Conservation (phyloP, 2,113 vertebrate species). For the Piprites chloris region DNA sequence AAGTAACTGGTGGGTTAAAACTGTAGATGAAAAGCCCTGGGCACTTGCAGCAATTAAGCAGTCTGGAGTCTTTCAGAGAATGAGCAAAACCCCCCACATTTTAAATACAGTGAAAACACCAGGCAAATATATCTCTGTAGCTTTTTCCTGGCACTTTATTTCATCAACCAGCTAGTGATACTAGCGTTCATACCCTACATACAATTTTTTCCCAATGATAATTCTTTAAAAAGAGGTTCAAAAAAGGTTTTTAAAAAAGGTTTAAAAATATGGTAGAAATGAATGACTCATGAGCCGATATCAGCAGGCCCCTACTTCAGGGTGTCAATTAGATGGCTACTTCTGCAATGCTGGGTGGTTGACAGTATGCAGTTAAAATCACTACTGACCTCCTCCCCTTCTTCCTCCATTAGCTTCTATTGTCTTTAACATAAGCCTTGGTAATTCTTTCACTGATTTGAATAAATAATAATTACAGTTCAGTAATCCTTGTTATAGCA, state of each 20-base stretch:
- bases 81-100: not conserved
- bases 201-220: not conserved
- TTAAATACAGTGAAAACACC: not conserved
- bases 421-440: not conserved
- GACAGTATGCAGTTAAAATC: not conserved
- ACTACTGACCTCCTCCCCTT: not conserved
- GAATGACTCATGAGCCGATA: not conserved
- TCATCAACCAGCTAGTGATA: not conserved
- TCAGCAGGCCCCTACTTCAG: not conserved
- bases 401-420: slow-evolving; percentile 17
- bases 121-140: not conserved
- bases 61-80: not conserved
- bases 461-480: slow-evolving; percentile 56
- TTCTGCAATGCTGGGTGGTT: not conserved
- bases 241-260: too few relatives aligned
- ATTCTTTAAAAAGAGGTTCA: not conserved
- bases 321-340: not conserved
- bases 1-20: not conserved
- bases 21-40: not conserved
- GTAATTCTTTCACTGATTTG: slow-evolving; percentile 25
- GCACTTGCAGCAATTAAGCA: not conserved
- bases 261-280: not conserved
- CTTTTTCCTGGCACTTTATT: not conserved
- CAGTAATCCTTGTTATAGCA: slow-evolving; percentile 16
- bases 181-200: not conserved